Evolutionary conservation across 2,888 invertebrate species (phyloP).

Genomic region (Scaptomyza cyrtandrae): DNA sequence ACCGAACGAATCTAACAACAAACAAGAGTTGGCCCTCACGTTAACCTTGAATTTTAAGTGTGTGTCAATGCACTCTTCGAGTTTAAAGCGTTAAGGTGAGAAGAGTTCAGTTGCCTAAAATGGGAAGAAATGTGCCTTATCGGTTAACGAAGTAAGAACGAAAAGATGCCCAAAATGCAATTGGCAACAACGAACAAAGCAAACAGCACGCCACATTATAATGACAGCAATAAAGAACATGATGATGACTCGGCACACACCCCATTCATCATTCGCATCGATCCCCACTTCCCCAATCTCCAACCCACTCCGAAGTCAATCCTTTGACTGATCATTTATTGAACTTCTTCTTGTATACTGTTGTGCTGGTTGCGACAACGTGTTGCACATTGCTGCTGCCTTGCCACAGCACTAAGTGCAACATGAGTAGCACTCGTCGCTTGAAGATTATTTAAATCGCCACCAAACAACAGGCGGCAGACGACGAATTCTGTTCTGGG

Average conservation of each 20-base stretch:
- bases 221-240: conserved; percentile 80
- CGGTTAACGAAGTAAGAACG: conserved; percentile 23
- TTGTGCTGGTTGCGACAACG: conserved; percentile 70
- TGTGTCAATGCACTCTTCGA: conserved; percentile 34
- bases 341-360: conserved; percentile 57
- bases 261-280: conserved; percentile 76
- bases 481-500: conserved; percentile 1
- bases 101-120: conserved; percentile 63
- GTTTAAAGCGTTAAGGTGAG: conserved; percentile 1
- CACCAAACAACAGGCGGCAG: conserved; percentile 28
- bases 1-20: background rate
- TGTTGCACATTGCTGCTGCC: conserved; percentile 75
- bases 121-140: conserved; percentile 42
- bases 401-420: conserved; percentile 69
- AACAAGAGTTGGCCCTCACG: background rate
- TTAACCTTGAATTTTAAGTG: conserved; percentile 42
- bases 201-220: conserved; percentile 71
- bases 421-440: conserved; percentile 73
- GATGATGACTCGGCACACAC: conserved; percentile 77
- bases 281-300: conserved; percentile 20
- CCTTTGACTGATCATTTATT: conserved; percentile 44
- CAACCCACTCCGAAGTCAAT: background rate
- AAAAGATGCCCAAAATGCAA: conserved; percentile 26
- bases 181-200: conserved; percentile 44
- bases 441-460: conserved; percentile 67